These are phyloP conservation scores for Eclectus roratus DNA, from an alignment of 2,113 vertebrate species.

Conservation along the genomic window DNA sequence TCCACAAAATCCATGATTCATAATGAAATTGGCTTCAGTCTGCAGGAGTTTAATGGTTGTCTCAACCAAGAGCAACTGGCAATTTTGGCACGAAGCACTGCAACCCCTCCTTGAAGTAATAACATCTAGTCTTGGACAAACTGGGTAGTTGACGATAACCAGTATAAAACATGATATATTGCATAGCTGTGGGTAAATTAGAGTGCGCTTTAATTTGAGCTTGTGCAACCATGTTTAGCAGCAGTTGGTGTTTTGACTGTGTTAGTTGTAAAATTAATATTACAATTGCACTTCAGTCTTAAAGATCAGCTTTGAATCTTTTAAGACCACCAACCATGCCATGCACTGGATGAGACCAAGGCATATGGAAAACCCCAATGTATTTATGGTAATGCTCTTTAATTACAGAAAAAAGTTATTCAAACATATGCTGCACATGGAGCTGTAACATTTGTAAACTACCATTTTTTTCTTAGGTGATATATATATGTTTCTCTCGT, in stretches of 20 bases:
- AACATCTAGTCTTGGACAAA: conserved; percentile 19
- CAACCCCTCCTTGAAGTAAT: conserved; percentile 41
- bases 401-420: neutral
- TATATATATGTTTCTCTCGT: neutral
- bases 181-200: conserved; percentile 10
- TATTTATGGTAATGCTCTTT: neutral
- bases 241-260: conserved; percentile 5
- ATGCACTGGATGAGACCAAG: neutral
- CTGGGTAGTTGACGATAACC: conserved; percentile 34
- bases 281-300: neutral
- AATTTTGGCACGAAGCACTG: neutral
- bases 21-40: conserved; percentile 64
- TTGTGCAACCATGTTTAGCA: conserved; percentile 1
- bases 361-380: neutral
- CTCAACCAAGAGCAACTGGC: conserved; percentile 28
- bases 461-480: neutral
- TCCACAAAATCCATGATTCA: conserved; percentile 67
- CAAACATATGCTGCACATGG: neutral
- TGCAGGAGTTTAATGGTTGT: conserved; percentile 45
- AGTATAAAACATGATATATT: conserved; percentile 18
- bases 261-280: conserved; percentile 12
- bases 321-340: neutral
- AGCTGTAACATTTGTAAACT: neutral
- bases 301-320: neutral
- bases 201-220: neutral